Evolutionary conservation across 2,797 vertebrate genomes (phyloP), one percentile per base, ranked within the genome.

Genomic region (Cossypha dichroa): DNA sequence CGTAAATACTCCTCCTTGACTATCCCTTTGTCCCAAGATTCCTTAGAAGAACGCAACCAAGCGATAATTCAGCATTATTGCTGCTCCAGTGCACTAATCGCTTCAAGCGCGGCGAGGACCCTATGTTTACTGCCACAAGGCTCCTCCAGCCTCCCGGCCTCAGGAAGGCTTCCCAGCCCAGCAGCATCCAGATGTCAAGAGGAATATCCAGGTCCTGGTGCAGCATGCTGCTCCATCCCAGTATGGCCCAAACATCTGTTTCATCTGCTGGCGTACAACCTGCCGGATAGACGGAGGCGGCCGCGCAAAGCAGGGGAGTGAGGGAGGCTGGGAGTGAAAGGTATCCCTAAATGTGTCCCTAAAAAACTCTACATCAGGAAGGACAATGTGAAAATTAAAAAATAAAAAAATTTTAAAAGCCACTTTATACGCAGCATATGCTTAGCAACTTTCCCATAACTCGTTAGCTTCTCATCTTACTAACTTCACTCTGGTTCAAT

Each of bases 231-330:
- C 98, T 98, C 98, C 98, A 97, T 98, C 99, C 98, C 99, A 99
- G 99, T 99, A 99, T 99, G 99, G 98, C 97, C 97, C 93, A 85
- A 98, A 99, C 99, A 99, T 99, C 99, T 99, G 99, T 98, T 98
- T 99, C 98, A 98, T 99, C 99, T 99, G 98, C 99, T 99, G 99
- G 98, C 99, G 64, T 95, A 97, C 98, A 99, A 98, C 97, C 98
- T 97, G 98, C 97, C 94, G 96, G 95, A 94, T 83, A 79, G 31
- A 14, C 87, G 33, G 93, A 67, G 91, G 60, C 81, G 11, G 90
- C 85, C 31, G 16, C 38, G 4, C 78, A 28, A 64, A 75, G 87
- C 7, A 26, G 85, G 85, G 90, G 66, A 92, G 9, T 13, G 91
- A 94, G 95, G 29, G 70, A 96, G 84, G 73, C 43, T 70, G 60